These are phyloP conservation scores for Artemia sp. DNA, from an alignment of 2,888 invertebrate species.

Conservation along the genomic window DNA sequence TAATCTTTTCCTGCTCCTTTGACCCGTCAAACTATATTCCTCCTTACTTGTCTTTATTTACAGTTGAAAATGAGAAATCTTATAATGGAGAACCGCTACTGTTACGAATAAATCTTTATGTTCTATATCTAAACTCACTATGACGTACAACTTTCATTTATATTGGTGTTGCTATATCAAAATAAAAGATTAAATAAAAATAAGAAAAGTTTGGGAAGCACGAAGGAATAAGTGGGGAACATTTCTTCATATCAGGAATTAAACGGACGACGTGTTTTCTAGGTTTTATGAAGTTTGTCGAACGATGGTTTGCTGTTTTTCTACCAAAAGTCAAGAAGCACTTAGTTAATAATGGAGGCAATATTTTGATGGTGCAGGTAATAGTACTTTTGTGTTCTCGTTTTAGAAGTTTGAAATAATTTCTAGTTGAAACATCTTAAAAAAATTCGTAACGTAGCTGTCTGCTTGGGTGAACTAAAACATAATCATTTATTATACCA, in stretches of 20 bases:
- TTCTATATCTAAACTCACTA: not conserved
- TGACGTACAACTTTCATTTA: not conserved
- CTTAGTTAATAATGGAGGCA: slow-evolving; percentile 55
- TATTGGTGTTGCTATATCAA: not conserved
- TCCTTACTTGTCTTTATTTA: no score
- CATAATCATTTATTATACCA: no score
- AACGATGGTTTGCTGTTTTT: slow-evolving; percentile 37
- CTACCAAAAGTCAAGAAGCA: slow-evolving; percentile 37
- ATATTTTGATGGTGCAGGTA: slow-evolving; percentile 70
- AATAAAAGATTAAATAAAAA: not conserved
- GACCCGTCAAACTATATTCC: no score
- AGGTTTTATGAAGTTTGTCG: slow-evolving; percentile 35
- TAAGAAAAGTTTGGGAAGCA: not conserved
- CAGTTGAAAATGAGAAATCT: no score
- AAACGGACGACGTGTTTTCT: slow-evolving; percentile 18
- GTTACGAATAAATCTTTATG: no score
- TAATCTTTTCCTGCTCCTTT: no score
- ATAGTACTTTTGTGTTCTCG: slow-evolving; percentile 19
- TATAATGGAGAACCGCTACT: slow-evolving; percentile 1
- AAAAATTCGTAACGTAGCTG: no score
- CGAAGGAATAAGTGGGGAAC: no score
- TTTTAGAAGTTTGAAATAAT: no score
- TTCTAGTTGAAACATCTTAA: no score
- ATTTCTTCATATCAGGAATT: not conserved
- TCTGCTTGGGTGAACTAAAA: no score